Conservation (phyloP, 1,140 invertebrate species). For the Drosophila pseudoobscura region DNA sequence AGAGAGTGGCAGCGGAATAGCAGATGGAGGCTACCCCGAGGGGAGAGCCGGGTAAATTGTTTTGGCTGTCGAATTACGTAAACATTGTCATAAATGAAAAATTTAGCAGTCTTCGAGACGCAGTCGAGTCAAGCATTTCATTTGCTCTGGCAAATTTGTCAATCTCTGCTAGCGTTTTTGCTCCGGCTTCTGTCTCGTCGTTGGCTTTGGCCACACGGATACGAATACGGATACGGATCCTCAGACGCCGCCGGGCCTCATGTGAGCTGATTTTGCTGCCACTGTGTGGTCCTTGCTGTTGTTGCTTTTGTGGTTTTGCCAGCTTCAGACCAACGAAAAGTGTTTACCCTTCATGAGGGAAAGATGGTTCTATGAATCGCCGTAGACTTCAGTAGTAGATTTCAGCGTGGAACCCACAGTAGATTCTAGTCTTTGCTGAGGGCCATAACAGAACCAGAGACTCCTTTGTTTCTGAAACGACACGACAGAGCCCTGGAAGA, state of each 20-base stretch:
- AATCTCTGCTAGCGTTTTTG: constrained; percentile 52
- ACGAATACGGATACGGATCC: constrained; percentile 5
- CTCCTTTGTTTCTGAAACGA: too few species aligned
- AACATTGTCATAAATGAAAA: constrained; percentile 82
- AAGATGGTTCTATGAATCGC: too few species aligned
- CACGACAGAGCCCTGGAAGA: too few species aligned
- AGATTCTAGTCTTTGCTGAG: too few species aligned
- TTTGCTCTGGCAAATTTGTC: constrained; percentile 73
- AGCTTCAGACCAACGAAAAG: constrained; percentile 15
- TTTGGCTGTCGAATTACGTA: constrained; percentile 79
- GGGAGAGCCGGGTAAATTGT: constrained; percentile 55
- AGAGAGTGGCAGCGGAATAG: too few species aligned
- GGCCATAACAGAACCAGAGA: too few species aligned
- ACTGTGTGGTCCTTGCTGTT: too few species aligned
- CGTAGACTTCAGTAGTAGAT: too few species aligned
- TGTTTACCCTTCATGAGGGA: constrained; percentile 9
- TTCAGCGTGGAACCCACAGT: too few species aligned
- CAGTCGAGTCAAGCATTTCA: constrained; percentile 59
- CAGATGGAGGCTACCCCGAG: background rate
- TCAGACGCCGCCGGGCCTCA: constrained; percentile 59
- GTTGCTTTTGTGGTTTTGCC: background rate
- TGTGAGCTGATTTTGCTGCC: constrained; percentile 26
- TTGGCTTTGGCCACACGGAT: constrained; percentile 23
- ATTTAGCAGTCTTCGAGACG: constrained; percentile 48
- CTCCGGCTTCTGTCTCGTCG: constrained; percentile 24